Percentiles rank a stretch among this genome's conserved stretches.
These are phyloP conservation scores for Brachylomia viminalis DNA, from an alignment of 2,888 invertebrate genomes.

Conservation along the genomic window DNA sequence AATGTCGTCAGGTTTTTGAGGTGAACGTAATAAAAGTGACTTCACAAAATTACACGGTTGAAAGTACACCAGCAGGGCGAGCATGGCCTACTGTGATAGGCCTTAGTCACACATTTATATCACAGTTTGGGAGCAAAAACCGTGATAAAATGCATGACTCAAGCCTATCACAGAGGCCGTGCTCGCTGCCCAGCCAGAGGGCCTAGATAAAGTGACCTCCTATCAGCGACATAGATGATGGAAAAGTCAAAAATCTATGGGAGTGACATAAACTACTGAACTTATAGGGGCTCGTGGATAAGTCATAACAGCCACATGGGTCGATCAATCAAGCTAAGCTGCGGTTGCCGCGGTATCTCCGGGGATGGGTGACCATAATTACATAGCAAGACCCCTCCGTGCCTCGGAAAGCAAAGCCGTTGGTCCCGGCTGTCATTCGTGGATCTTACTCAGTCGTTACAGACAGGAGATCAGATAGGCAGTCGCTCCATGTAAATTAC, in stretches of 20 bases:
- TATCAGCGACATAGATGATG: background rate
- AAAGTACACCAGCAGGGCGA: background rate
- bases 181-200: no score
- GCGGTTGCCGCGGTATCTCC: background rate
- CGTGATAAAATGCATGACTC: no score
- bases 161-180: no score
- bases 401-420: no score
- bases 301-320: background rate
- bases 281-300: background rate
- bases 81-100: no score
- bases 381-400: background rate
- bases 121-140: no score
- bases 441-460: no score
- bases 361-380: background rate
- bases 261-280: background rate
- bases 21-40: background rate
- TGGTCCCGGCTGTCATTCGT: no score
- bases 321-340: background rate
- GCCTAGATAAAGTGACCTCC: background rate
- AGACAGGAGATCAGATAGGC: no score
- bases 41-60: background rate
- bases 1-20: constrained; percentile 3
- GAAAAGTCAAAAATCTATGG: background rate
- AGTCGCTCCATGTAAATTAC: no score
- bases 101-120: no score